phyloP scores from a whole-genome alignment of 2,888 invertebrate genomes.

The Dasysyrphus tricinctus region DNA sequence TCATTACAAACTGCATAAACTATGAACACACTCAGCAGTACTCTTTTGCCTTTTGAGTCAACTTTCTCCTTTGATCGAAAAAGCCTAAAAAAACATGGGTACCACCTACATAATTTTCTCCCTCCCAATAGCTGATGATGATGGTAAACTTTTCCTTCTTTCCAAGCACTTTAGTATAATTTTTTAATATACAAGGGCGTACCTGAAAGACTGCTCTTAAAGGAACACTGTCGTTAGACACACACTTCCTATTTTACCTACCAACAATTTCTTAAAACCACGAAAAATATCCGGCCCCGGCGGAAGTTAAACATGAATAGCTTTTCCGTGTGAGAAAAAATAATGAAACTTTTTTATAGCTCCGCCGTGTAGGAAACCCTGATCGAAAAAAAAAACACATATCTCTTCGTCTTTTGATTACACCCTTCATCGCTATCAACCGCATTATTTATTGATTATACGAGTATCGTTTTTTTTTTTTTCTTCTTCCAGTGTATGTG shows the following conservation, averaged over 20 bases:
- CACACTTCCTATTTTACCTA: conserved; percentile 1
- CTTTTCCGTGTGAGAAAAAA: conserved; percentile 4
- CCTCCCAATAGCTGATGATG: background rate
- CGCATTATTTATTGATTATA: conserved; percentile 49
- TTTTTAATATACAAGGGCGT: background rate
- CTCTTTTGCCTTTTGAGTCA: background rate
- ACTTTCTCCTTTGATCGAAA: background rate
- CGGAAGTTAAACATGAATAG: conserved; percentile 31
- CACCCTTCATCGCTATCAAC: conserved; percentile 16
- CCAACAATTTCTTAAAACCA: conserved; percentile 32
- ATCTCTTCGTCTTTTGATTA: conserved; percentile 23
- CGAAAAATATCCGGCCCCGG: conserved; percentile 24
- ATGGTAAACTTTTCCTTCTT: background rate
- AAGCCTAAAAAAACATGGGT: background rate
- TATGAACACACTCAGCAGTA: background rate
- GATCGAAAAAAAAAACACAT: background rate
- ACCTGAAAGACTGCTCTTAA: background rate
- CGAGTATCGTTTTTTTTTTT: conserved; percentile 37
- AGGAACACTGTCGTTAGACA: conserved; percentile 23
- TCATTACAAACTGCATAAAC: background rate
- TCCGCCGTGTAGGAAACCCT: conserved; percentile 16
- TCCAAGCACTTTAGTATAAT: background rate
- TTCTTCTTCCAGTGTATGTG: conserved; percentile 87
- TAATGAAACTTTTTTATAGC: conserved; percentile 28
- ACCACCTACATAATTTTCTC: too few relatives aligned